Percentiles rank a stretch among this genome's conserved stretches.
These are phyloP conservation scores for Hucho hucho DNA, from an alignment of 2,113 vertebrate species.

Conservation along the genomic window DNA sequence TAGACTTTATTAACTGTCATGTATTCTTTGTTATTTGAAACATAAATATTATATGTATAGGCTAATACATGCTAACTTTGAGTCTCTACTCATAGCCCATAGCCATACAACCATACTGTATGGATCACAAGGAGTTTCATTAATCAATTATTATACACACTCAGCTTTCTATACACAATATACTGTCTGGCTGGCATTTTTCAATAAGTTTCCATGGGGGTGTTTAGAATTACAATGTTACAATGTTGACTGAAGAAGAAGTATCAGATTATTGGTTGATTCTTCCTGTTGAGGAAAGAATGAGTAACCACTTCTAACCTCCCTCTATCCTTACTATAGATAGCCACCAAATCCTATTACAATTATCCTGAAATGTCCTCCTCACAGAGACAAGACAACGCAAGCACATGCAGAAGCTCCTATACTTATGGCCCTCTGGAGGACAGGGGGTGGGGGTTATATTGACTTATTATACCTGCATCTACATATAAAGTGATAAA, in stretches of 20 bases:
- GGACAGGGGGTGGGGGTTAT: background rate
- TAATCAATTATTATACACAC: background rate
- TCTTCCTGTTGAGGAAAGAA: slow-evolving; percentile 73
- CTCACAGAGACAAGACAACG: slow-evolving; percentile 58
- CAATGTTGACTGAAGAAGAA: slow-evolving; percentile 24
- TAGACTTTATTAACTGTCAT: background rate
- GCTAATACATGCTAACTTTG: background rate
- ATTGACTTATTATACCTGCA: background rate
- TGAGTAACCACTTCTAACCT: slow-evolving; percentile 79
- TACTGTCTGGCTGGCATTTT: background rate
- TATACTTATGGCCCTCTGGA: background rate
- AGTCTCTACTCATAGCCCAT: background rate
- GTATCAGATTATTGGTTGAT: slow-evolving; percentile 61
- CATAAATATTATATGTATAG: background rate
- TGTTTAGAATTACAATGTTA: slow-evolving; percentile 17
- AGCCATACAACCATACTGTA: background rate
- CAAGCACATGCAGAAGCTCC: slow-evolving; percentile 32
- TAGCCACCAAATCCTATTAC: slow-evolving; percentile 82
- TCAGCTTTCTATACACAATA: background rate
- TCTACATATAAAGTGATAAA: background rate
- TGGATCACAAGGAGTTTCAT: background rate
- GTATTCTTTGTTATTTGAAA: background rate
- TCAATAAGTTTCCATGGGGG: background rate
- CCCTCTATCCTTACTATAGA: slow-evolving; percentile 77
- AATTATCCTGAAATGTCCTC: slow-evolving; percentile 83